Percentiles rank a stretch among this genome's conserved stretches.
phyloP scores from a whole-genome alignment of 1,140 invertebrate species.

The Aphelinus atriplicis region DNA sequence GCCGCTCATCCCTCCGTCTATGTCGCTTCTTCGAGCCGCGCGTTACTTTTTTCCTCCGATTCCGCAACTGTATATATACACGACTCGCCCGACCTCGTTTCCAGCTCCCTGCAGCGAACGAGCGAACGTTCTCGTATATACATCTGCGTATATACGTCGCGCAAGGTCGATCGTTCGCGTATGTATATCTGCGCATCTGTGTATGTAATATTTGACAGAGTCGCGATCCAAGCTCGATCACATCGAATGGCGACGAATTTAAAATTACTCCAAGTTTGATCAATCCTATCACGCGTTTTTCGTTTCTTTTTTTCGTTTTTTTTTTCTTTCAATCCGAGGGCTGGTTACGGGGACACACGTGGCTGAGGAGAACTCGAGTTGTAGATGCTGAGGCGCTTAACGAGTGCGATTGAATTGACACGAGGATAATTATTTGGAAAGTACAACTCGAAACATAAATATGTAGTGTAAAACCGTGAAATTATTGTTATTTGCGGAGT shows the following conservation, averaged over 20 bases:
- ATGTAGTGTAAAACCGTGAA: constrained; percentile 60
- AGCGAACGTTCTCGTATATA: too few relatives aligned
- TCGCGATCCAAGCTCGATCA: too few relatives aligned
- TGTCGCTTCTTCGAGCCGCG: background rate
- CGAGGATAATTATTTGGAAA: constrained; percentile 50
- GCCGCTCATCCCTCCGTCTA: background rate
- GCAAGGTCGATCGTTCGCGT: background rate
- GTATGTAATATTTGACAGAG: too few relatives aligned
- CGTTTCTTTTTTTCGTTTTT: too few relatives aligned
- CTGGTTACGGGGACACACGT: background rate
- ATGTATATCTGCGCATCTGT: background rate
- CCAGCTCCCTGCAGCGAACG: too few relatives aligned
- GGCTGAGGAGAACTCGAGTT: background rate
- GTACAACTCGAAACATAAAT: constrained; percentile 65
- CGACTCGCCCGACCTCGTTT: constrained; percentile 4
- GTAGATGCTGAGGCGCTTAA: background rate
- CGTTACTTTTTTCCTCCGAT: background rate
- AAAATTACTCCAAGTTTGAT: too few relatives aligned
- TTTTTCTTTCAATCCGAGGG: too few relatives aligned
- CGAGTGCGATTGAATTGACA: constrained; percentile 28
- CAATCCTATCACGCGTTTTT: too few relatives aligned
- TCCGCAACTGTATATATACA: background rate
- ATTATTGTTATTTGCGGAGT: constrained; percentile 52
- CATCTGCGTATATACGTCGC: background rate
- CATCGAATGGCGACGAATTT: too few relatives aligned